phyloP scores from a whole-genome alignment of 1,140 invertebrate species.

The Lethrus apterus region DNA sequence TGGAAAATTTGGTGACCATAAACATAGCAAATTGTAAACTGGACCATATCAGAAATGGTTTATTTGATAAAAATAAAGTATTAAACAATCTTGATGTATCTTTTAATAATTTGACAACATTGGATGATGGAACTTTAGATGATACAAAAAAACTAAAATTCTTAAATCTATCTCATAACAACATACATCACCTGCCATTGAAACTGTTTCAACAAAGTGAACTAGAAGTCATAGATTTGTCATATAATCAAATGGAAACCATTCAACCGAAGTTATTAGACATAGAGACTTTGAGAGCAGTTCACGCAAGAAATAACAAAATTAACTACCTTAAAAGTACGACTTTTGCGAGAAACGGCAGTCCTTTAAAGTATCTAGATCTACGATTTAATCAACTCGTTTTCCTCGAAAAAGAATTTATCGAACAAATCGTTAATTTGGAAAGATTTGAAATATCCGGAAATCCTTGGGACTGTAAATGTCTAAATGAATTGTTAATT shows the following conservation, averaged over 20 bases:
- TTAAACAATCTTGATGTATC: slow-evolving; percentile 7
- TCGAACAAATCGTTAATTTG: slow-evolving; percentile 1
- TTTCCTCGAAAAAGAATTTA: slow-evolving; percentile 1
- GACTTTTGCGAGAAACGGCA: background rate
- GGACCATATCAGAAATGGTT: background rate
- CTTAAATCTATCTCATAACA: slow-evolving; percentile 4
- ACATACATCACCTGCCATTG: background rate
- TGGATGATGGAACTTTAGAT: slow-evolving; percentile 9
- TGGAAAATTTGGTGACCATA: background rate
- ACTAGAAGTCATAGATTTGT: background rate
- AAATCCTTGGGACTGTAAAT: slow-evolving; percentile 12
- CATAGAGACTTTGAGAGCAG: background rate
- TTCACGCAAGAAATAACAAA: slow-evolving; percentile 5
- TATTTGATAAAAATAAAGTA: slow-evolving; percentile 7
- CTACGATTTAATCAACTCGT: slow-evolving; percentile 6
- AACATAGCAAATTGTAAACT: slow-evolving; percentile 3
- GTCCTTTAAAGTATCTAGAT: slow-evolving; percentile 11
- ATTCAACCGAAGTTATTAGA: background rate
- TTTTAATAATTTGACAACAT: background rate
- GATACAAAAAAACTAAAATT: slow-evolving; percentile 4
- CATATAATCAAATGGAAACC: background rate
- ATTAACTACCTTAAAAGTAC: background rate
- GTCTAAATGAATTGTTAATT: background rate
- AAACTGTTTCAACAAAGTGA: slow-evolving; percentile 3
- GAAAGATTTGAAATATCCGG: slow-evolving; percentile 9